Base-by-base conservation (phyloP, 2,888 invertebrate species). In the Pachydiplax longipennis region DNA sequence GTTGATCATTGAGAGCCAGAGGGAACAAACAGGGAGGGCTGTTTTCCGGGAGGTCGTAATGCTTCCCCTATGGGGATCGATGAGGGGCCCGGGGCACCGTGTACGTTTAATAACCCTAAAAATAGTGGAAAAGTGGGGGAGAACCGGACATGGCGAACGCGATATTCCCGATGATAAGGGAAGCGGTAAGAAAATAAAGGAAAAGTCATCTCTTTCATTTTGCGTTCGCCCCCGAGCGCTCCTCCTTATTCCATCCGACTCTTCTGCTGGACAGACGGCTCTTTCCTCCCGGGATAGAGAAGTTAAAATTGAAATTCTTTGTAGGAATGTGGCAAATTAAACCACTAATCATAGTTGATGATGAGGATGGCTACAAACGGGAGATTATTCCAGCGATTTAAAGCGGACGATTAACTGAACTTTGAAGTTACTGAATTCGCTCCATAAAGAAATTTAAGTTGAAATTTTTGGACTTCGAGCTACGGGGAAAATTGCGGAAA, bases 171-270 rank as follows among this genome's bases (percentile, higher is more conserved):
- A 40, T 61, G 61, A 87, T 87, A 87, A 87, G 61, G 58, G 65
- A 61, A 87, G 87, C 61, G 61, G 58, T 61, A 87, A 87, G 87
- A 87, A 87, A 87, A 87, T 87, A 87, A 87, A 53, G 82, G 82
- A 83, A 31, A 83, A 73, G 73, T 73, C 73, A 13, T 73, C 25
- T 31, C 73, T 73, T 31, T 73, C 73, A 73, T 73, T 73, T 65
- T 65, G n/a, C 22, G 65, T 10, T 73, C 73, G 31, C 73, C 73
- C 73, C 12, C 25, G 73, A 10, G 73, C 53, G 73, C 8, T 31
- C 73, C 73, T 73, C 73, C 73, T 10, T 65, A 5, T 5, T 2
- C n/a, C n/a, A n/a, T n/a, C 61, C 0, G 0, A 25, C 10, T 25
- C 65, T 31, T 25, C 25, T 44, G 22, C 25, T 12, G 65, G 25